Base-by-base conservation (phyloP, 2,113 vertebrate species). In the Gasterosteus nipponicus region DNA sequence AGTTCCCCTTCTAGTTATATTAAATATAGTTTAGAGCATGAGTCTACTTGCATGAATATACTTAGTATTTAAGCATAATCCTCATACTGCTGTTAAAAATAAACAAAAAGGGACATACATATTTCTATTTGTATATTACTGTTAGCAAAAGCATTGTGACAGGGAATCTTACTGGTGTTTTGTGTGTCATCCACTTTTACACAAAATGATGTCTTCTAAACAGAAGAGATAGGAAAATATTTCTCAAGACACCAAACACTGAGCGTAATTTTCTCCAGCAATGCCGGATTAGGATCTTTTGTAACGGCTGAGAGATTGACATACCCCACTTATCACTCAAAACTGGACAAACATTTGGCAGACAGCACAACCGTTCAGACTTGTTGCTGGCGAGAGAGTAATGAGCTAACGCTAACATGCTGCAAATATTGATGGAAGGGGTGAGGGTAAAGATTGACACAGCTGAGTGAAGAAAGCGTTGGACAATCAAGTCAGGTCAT, bases 241-340 rank as follows among this genome's bases (percentile, higher is more conserved):
- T 46, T 80, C 58, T 78, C 19, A 82, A 70, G 26, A 44, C 4
- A 60, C 35, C 49, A 56, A 75, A 58, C 63, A 54, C 64, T 66
- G 10, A 57, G 19, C 8, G 33, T 31, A 71, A 75, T 67, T 66
- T 64, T 33, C n/a, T 66, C 10, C 1, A 56, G 62, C 58, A 44
- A 29, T 29, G 41, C 7, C 44, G 70, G 68, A 86, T 78, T 86
- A 73, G 59, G 44, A 38, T 62, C 39, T 70, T 68, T 66, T 72
- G 75, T 82, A 41, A 22, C 26, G 66, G 56, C 16, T 74, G 54
- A 54, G 18, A 80, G 53, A 61, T 5, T n/a, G 59, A 75, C 80
- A 33, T 83, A 72, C 75, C 80, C 51, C 47, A 75, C 7, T 31
- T 44, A 86, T 77, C 75, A 82, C 80, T 89, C 79, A 83, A 58